Percentiles rank a stretch among this genome's conserved stretches.
Evolutionary conservation across 2,888 invertebrate genomes (phyloP).

Genomic region (Drosophila borborema): DNA sequence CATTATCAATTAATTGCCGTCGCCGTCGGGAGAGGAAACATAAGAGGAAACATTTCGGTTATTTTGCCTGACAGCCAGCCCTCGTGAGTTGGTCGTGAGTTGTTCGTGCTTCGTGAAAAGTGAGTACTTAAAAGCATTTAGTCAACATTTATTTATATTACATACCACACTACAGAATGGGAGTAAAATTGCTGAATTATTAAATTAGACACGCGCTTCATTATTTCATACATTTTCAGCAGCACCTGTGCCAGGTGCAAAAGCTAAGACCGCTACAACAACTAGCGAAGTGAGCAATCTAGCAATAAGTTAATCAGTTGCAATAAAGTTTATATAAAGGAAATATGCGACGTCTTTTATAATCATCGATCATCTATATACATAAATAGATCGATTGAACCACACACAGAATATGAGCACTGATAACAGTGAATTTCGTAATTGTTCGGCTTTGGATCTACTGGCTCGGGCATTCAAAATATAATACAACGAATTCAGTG

Average conservation of each 20-base stretch:
- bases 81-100: conserved; percentile 30
- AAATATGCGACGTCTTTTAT: neutral
- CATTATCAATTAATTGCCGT: conserved; percentile 80
- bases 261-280: neutral
- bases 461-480: too few species aligned
- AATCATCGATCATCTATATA: neutral
- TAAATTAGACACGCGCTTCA: conserved; percentile 56
- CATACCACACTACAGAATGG: conserved; percentile 1
- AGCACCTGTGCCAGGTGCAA: conserved; percentile 7
- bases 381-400: too few species aligned
- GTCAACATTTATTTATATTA: conserved; percentile 68
- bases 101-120: conserved; percentile 25
- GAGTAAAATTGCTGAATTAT: conserved; percentile 54
- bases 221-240: conserved; percentile 42
- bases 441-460: too few species aligned
- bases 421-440: too few species aligned
- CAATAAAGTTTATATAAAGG: neutral
- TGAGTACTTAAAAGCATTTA: conserved; percentile 71
- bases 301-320: neutral
- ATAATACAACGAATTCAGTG: too few species aligned
- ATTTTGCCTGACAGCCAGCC: conserved; percentile 8
- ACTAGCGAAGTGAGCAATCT: neutral
- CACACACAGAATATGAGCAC: too few species aligned
- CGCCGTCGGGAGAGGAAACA: conserved; percentile 17
- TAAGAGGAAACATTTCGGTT: conserved; percentile 29